Percentiles rank a stretch among this genome's conserved stretches.
Evolutionary conservation across 2,113 vertebrate genomes (phyloP).

Genomic region (Acrocephalus kingi): DNA sequence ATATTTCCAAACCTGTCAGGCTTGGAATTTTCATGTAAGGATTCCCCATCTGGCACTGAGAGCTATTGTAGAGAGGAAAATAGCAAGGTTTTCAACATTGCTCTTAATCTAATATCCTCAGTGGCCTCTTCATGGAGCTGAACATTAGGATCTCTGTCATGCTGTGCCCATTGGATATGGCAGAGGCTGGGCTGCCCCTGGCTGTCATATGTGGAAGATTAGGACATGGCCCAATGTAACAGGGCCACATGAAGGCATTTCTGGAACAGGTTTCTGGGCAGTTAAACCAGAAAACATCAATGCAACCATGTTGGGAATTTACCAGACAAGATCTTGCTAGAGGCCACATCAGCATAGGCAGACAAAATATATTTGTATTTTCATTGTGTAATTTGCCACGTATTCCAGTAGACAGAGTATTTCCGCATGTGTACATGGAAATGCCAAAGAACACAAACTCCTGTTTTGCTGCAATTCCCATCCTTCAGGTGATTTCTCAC

Average conservation of each 20-base stretch:
- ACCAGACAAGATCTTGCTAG: not conserved
- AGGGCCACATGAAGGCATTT: not conserved
- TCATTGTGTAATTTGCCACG: not conserved
- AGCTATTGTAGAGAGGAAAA: not conserved
- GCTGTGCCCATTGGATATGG: not conserved
- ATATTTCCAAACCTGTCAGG: slow-evolving; percentile 48
- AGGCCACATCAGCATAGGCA: not conserved
- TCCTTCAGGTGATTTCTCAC: not conserved
- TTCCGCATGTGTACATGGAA: accelerated
- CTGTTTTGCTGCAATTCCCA: not conserved
- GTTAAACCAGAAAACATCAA: not conserved
- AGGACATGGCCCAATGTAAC: not conserved
- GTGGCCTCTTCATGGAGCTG: not conserved
- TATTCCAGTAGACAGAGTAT: not conserved
- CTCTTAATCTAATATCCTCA: not conserved
- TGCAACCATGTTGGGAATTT: not conserved
- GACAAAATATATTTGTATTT: not conserved
- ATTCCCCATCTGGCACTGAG: slow-evolving; percentile 30
- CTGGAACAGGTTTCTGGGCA: not conserved
- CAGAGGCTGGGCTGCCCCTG: not conserved
- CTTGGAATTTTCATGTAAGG: slow-evolving; percentile 1
- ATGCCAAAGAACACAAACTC: not conserved
- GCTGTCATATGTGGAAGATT: accelerated
- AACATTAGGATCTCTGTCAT: not conserved
- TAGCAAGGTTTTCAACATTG: not conserved